Percentiles rank a stretch among this genome's conserved stretches.
Conservation (phyloP, 2,797 vertebrate genomes). For the Pantherophis vulpinus region DNA sequence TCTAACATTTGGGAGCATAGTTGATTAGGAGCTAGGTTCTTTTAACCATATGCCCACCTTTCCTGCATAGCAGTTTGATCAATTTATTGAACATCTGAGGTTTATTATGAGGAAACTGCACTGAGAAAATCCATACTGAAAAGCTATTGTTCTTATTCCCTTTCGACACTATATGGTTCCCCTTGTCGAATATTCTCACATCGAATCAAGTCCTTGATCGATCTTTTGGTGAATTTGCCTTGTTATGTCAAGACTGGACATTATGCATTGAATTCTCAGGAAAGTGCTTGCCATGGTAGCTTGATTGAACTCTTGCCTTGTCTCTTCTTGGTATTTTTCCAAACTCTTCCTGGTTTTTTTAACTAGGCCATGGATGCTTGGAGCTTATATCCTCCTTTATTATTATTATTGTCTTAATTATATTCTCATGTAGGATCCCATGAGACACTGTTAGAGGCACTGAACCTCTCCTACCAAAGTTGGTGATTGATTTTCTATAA, state of each 20-base stretch:
- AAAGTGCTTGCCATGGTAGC: background rate
- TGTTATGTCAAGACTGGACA: background rate
- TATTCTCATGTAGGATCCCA: background rate
- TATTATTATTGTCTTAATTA: background rate
- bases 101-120: background rate
- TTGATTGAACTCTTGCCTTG: background rate
- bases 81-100: background rate
- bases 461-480: background rate
- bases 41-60: background rate
- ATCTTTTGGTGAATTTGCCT: background rate
- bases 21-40: background rate
- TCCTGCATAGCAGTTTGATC: background rate
- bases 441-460: background rate
- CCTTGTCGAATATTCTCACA: background rate
- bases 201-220: background rate
- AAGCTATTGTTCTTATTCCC: background rate
- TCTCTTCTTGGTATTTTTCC: background rate
- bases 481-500: background rate
- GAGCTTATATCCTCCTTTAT: background rate
- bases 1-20: background rate
- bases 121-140: background rate
- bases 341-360: background rate
- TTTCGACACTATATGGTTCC: background rate
- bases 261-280: background rate
- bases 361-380: background rate